Evolutionary conservation across 2,888 invertebrate species (phyloP), one percentile per base, ranked within the genome.

Genomic region (Eledona agricola): DNA sequence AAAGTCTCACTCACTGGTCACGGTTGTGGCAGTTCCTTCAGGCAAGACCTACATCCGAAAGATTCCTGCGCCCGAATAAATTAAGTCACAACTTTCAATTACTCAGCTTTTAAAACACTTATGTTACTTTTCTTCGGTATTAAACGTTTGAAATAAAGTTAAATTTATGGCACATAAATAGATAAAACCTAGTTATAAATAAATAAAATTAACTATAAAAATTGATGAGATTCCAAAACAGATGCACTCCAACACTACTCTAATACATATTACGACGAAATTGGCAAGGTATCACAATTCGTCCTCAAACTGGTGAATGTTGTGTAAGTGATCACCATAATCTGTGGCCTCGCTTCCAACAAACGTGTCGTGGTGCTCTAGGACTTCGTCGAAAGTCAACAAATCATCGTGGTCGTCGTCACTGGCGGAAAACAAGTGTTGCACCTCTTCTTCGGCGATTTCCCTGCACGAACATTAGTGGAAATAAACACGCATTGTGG

Each of bases 301-400:
- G 70, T 94, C 94, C 47, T 83, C 79, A 65, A 92, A 88, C 55
- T 82, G 80, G 68, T 90, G 87, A 40, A 90, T 87, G 58, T 90
- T 89, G 64, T 90, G 85, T 52, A 93, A 79, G 73, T 93, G 90
- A 70, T 90, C 87, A 6, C 92, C 93, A 76, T 90, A 91, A 77
- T 92, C 91, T 0, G 93, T 90, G 3, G 89, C 93, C 78, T 96
- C 94, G 71, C 93, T 93, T 40, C 96, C 95, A 2, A 96, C 96
- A 79, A 96, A 96, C 38, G 86, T 83, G 59, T 92, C 89, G 74
- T 95, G 89, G 72, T 94, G 91, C 1, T 84, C 81, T 0, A 94
- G 75, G 29, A 96, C 83, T 80, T 96, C 96, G 1, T 84, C 80
- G 75, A 87, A 90, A 1, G 88, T 85, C 20, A 96, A 79, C 52